Base-by-base conservation (phyloP, 1,140 invertebrate genomes). In the Trigoniulus corallinus region DNA sequence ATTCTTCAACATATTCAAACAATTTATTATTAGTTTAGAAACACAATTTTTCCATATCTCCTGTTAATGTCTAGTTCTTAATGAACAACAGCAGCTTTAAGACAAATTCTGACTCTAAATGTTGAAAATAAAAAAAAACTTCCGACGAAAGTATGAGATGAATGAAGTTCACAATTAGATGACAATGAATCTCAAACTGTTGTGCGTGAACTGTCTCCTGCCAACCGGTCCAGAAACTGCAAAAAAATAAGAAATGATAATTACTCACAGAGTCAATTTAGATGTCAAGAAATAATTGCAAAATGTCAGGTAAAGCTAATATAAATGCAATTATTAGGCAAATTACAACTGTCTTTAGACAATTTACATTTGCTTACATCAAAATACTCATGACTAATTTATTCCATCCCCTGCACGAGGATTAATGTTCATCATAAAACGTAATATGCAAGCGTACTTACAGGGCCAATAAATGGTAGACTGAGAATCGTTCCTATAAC, bases 401-500 rank as follows among this genome's bases (percentile, higher is more conserved):
- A 29, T 24, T 51, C 24, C 4, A 47, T 2, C 22, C 22, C 21
- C 45, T 52, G 24, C 4, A 47, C 2, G 29, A 52, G 48, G 23
- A 48, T 24, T 27, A 49, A 39, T 41, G 22, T 40, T n/a, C n/a
- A n/a, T n/a, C n/a, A n/a, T n/a, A n/a, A n/a, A 18, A 58, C 15
- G 29, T 34, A 15, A 7, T 34, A 34, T 34, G 29, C 29, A 34
- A 34, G 18, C 4, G 26, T 39, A 51, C 69, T 69, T 65, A 80
- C 75, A 56, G 67, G 66, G 60, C 71, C 69, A 50, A 80, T 74
- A 21, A 72, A 67, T 2, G 78, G 78, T 34, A 80, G 57, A 60
- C 71, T 73, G 20, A 80, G 63, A 26, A 80, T 50, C 15, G 64
- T 69, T 39, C 77, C 76, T 51, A 81, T 58, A 20, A 79, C 67